phyloP scores from a whole-genome alignment of 1,140 invertebrate genomes.

The Drosophila azteca region DNA sequence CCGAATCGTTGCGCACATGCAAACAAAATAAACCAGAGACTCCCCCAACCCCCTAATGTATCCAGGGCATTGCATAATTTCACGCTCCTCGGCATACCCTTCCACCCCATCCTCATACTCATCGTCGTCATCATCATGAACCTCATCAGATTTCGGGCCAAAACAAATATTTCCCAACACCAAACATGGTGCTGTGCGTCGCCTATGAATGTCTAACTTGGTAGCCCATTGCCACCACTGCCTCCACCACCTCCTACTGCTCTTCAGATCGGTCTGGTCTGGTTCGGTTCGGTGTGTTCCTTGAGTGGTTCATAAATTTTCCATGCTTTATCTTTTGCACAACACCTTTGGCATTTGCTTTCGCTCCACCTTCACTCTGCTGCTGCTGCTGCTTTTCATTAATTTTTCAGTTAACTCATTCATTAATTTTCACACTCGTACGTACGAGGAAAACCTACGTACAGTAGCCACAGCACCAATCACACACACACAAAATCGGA shows the following conservation, averaged over 20 bases:
- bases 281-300: not conserved
- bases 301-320: slow-evolving; percentile 74
- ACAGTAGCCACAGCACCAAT: slow-evolving; percentile 48
- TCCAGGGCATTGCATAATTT: slow-evolving; percentile 72
- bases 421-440: slow-evolving; percentile 72
- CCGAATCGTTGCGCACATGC: slow-evolving; percentile 70
- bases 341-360: slow-evolving; percentile 69
- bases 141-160: slow-evolving; percentile 40
- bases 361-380: slow-evolving; percentile 37
- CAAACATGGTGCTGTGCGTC: slow-evolving; percentile 50
- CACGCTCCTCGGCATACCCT: slow-evolving; percentile 44
- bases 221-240: not conserved
- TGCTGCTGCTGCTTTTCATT: slow-evolving; percentile 65
- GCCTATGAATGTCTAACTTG: slow-evolving; percentile 68
- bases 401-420: slow-evolving; percentile 83
- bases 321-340: slow-evolving; percentile 77
- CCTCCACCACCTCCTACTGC: too few species aligned
- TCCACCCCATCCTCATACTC: slow-evolving; percentile 9
- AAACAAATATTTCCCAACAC: slow-evolving; percentile 77
- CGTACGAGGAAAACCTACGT: slow-evolving; percentile 34
- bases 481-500: slow-evolving; percentile 25
- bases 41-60: not conserved
- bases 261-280: slow-evolving; percentile 35
- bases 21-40: slow-evolving; percentile 75
- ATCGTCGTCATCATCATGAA: slow-evolving; percentile 2